Evolutionary conservation across 2,797 vertebrate species (phyloP), one percentile per base, ranked within the genome.

Genomic region (Champsocephalus esox): DNA sequence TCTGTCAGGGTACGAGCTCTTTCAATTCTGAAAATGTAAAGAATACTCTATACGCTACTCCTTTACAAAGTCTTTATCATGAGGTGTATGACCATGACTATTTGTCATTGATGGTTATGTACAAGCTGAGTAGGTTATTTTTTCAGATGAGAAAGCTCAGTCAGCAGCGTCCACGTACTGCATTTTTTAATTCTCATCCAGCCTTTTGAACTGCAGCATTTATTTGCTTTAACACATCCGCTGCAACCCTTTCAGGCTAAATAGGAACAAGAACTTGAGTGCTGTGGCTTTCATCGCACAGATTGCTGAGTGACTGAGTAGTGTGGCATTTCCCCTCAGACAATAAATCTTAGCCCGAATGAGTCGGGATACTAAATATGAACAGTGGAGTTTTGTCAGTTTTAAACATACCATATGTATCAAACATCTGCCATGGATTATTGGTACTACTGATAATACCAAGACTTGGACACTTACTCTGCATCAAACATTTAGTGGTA

Each of bases 171-270:
- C 54, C 75, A 34, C 56, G 21, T 21, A 34, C 52, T 70, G 48
- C 56, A 14, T 67, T 68, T 65, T 66, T 45, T 28, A 28, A 2
- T 14, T 68, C 64, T 77, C 74, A 51, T 70, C 32, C 43, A 77
- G 61, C 65, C 79, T 72, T 51, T 84, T 52, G 43, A 87, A 41
- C 60, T 54, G 59, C 64, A 65, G 54, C 45, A 70, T 57, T 70
- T 80, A 67, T 81, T 51, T 63, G 55, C 75, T 84, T 74, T 80
- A 83, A 82, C 82, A 79, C 75, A 77, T 75, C 41, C n/a, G 61
- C 69, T 72, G 55, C 58, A 83, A 71, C 17, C 24, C 71, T 48
- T 51, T 14, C 66, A 67, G 68, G 19, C 73, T 82, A 72, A 86
- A 62, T 19, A 67, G 51, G 41, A 85, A 86, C 62, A 64, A 70